Percentiles rank a stretch among this genome's conserved stretches.
Conservation (phyloP, 1,140 invertebrate genomes). For the Hestina assimilis region DNA sequence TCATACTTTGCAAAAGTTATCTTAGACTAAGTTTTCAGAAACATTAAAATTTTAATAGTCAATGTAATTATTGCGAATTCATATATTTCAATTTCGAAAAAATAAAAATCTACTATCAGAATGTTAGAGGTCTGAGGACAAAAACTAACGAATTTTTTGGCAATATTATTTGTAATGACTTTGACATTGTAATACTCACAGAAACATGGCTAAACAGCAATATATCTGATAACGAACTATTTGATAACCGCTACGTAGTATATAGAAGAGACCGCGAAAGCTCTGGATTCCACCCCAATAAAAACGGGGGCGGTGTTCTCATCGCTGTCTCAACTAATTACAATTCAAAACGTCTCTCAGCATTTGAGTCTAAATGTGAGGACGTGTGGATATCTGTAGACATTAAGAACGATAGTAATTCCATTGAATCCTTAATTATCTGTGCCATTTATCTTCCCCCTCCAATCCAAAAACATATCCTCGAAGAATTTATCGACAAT, state of each 20-base stretch:
- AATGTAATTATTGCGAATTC: not conserved
- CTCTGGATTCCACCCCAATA: not conserved
- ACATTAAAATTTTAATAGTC: no score
- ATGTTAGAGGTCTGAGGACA: slow-evolving; percentile 4
- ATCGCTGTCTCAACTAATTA: not conserved
- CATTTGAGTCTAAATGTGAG: slow-evolving; percentile 1
- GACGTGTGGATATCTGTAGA: slow-evolving; percentile 15
- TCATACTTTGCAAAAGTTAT: not conserved
- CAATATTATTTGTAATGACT: slow-evolving; percentile 15
- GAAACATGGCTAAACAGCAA: slow-evolving; percentile 21
- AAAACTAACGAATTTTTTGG: slow-evolving; percentile 17
- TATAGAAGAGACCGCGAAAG: no score
- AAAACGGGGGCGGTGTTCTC: slow-evolving; percentile 3
- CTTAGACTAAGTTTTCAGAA: no score
- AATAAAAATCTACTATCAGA: slow-evolving; percentile 10
- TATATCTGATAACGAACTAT: not conserved
- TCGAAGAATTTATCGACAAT: slow-evolving; percentile 10
- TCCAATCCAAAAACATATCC: not conserved
- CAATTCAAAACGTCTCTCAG: not conserved
- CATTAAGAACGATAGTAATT: not conserved
- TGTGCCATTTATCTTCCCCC: slow-evolving; percentile 9
- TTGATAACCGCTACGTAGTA: not conserved
- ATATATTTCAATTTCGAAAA: not conserved
- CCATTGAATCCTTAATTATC: not conserved
- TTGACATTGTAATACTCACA: slow-evolving; percentile 21